Evolutionary conservation across 2,113 vertebrate species (phyloP).

Genomic region (Lasiurus cinereus): DNA sequence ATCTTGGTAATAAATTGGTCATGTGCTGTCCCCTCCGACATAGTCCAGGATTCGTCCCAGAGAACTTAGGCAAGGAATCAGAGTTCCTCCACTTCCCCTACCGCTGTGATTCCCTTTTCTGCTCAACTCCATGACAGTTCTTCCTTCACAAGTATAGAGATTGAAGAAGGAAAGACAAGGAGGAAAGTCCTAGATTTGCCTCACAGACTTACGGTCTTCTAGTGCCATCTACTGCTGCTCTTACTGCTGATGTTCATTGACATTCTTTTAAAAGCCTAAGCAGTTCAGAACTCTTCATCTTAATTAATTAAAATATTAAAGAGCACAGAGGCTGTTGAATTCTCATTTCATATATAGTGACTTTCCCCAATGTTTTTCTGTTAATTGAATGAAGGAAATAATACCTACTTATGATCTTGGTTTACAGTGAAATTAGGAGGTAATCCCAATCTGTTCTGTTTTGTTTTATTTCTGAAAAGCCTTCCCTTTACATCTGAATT

Average conservation of each 20-base stretch:
- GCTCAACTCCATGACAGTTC: background rate
- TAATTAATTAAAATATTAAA: background rate
- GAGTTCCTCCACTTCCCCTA: background rate
- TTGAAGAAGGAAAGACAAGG: background rate
- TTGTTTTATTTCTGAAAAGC: background rate
- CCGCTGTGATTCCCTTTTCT: background rate
- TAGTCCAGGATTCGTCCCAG: background rate
- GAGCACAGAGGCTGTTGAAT: background rate
- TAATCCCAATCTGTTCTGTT: background rate
- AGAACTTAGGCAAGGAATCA: background rate
- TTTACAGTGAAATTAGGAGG: background rate
- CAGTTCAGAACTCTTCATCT: background rate
- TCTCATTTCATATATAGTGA: background rate
- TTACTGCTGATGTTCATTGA: background rate
- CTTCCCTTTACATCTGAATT: background rate
- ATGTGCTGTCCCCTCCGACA: background rate
- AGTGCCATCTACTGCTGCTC: slow-evolving; percentile 73
- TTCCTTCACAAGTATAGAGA: background rate
- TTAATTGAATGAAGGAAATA: slow-evolving; percentile 25
- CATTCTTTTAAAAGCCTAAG: background rate
- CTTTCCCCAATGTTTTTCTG: background rate
- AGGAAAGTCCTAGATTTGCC: accelerated
- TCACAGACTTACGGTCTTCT: slow-evolving; percentile 13
- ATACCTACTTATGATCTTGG: background rate
- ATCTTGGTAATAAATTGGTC: background rate